These are phyloP conservation scores for Dorcus hopei DNA, from an alignment of 2,888 invertebrate species.

Conservation along the genomic window DNA sequence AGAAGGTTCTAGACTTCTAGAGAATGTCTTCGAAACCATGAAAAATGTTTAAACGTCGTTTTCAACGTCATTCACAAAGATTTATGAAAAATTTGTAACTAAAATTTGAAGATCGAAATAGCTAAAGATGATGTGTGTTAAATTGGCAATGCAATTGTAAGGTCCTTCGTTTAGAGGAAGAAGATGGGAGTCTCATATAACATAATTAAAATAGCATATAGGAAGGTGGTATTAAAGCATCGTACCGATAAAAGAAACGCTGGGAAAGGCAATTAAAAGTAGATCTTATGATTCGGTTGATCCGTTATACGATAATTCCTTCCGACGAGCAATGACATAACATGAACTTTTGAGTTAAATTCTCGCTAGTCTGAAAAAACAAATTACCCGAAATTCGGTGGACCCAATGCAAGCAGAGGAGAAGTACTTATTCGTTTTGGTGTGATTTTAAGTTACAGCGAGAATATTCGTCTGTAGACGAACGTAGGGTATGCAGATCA, in stretches of 20 bases:
- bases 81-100: too few relatives aligned
- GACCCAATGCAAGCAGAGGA: constrained; percentile 71
- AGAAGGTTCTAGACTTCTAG: too few relatives aligned
- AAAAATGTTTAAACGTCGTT: too few relatives aligned
- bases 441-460: constrained; percentile 98
- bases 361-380: constrained; percentile 86
- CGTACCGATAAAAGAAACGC: constrained; percentile 96
- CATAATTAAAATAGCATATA: constrained; percentile 91
- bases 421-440: constrained; percentile 97
- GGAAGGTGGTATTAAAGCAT: constrained; percentile 85
- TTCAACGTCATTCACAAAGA: too few relatives aligned
- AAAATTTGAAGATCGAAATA: too few relatives aligned
- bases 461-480: constrained; percentile 97
- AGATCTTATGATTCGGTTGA: constrained; percentile 96
- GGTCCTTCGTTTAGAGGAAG: constrained; percentile 83
- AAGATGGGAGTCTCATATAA: constrained; percentile 85
- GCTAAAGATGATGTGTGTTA: too few relatives aligned
- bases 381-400: constrained; percentile 78
- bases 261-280: constrained; percentile 79
- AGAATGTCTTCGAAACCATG: too few relatives aligned
- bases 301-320: constrained; percentile 88
- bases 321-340: constrained; percentile 72
- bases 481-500: constrained; percentile 95
- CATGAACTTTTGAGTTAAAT: constrained; percentile 70
- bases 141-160: constrained; percentile 60